These are phyloP conservation scores for Caenorhabditis sp. DNA, from an alignment of 2,888 invertebrate genomes.

Conservation along the genomic window DNA sequence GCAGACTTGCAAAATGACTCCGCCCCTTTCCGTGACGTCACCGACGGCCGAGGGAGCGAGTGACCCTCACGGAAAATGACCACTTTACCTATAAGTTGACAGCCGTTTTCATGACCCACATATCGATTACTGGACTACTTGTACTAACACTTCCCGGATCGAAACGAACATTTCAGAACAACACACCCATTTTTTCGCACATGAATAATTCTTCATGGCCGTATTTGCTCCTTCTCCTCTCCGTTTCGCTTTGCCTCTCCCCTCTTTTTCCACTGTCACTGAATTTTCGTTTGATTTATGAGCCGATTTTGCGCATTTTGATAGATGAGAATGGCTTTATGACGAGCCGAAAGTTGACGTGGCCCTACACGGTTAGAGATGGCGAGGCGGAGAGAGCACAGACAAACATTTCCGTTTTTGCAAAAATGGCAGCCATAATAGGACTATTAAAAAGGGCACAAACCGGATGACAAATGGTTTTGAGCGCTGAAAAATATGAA, in stretches of 20 bases:
- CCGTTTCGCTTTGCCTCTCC: neutral
- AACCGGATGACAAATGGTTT: too few relatives aligned
- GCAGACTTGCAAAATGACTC: conserved; percentile 12
- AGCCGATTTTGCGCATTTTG: conserved; percentile 42
- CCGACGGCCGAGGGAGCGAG: neutral
- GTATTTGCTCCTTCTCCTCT: neutral
- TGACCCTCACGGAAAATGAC: conserved; percentile 40
- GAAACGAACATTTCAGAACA: too few relatives aligned
- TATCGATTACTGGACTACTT: conserved; percentile 45
- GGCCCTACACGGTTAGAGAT: conserved; percentile 3
- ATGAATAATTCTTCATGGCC: conserved; percentile 32
- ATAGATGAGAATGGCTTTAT: conserved; percentile 41
- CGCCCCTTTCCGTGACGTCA: conserved; percentile 51
- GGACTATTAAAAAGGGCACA: conserved; percentile 10
- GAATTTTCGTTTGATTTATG: conserved; percentile 42
- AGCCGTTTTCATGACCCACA: conserved; percentile 13
- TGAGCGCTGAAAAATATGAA: too few relatives aligned
- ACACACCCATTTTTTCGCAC: neutral
- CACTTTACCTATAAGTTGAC: conserved; percentile 16
- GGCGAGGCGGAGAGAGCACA: neutral
- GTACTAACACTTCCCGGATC: too few relatives aligned
- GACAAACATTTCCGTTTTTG: neutral
- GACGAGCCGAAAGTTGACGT: conserved; percentile 24
- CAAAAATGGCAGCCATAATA: neutral
- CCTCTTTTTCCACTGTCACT: neutral